Evolutionary conservation across 2,888 invertebrate genomes (phyloP), one percentile per base, ranked within the genome.

Genomic region (Pyrrhia umbra): DNA sequence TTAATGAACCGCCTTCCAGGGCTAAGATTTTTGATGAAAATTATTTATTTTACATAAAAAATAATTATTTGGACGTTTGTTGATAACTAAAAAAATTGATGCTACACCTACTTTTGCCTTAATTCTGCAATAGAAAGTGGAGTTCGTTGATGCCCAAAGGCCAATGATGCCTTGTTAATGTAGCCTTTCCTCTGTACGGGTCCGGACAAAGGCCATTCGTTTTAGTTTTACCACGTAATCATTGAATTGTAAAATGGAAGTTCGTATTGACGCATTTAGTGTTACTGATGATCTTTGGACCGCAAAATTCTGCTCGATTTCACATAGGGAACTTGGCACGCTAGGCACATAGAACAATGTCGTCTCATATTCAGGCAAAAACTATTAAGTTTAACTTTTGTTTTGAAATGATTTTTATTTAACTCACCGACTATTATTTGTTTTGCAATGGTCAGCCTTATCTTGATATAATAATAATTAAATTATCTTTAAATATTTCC

Each of bases 161-260:
- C 62, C 80, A 81, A 63, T 75, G 80, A 75, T 66, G 80, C 83
- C 56, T 80, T 75, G 79, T 75, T 84, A 83, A 84, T 82, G 60
- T 76, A 81, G 79, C 79, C 80, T 81, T 82, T 78, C 76, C 74
- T 52, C 52, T 70, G 54, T 34, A 57, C 43, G 66, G 60, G 61
- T 71, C 72, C 67, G 63, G 76, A 68, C 69, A 71, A 64, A 69
- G 69, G 59, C 62, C 69, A 70, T 75, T 80, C 61, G 59, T 74
- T 72, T 74, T 52, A 56, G 50, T 50, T 72, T 72, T 61, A 76
- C 67, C 58, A 62, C 40, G 69, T 55, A 62, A 59, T 65, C 72
- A 68, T 69, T 72, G 61, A 49, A 46, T 63, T 76, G 79, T 76
- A 66, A 79, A 72, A 79, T 71, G 39, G 54, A 34, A 43, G 63